Evolutionary conservation across 2,888 invertebrate species (phyloP), one percentile per base, ranked within the genome.

Genomic region (Tubulanus polymorphus): DNA sequence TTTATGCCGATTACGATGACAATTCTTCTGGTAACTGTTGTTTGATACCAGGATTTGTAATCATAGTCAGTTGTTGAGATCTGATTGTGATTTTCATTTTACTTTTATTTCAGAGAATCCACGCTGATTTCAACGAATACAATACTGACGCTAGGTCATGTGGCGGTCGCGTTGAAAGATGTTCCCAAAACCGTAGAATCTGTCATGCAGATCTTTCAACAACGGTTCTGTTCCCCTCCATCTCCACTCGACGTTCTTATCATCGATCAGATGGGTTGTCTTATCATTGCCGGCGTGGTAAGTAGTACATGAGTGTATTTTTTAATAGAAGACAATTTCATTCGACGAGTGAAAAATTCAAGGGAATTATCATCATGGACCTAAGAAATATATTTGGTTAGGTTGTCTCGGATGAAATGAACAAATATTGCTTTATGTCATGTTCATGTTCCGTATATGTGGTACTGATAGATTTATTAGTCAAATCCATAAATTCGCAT

Each of bases 181-280:
- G 92, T 91, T 0, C 91, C 93, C 0, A 92, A 92, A 76, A 94
- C 95, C 0, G 93, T 93, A 0, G 92, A 94, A 66, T 93, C 93
- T 1, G 93, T 97, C 61, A 82, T 97, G 37, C 93, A 95, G 79
- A 96, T 99, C 79, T 94, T 97, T 75, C 93, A 95, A 72, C 96
- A 99, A 79, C 85, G 84, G 29, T 89, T 99, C 73, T 95, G 95
- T 72, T 88, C 92, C 41, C 90, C 93, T 0, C 94, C 96, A 0
- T 92, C 93, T 0, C 86, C 89, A 6, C 83, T 97, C 60, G 97
- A 99, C 78, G 89, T 89, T 0, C 81, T 97, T 27, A 99, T 99
- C 69, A 92, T 99, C 5, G 93, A 95, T 79, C 97, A 97, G 80
- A 83, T 99, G 48, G 97, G 97, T 15, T 94, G 94, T 75, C 97